Evolutionary conservation across 2,888 invertebrate genomes (phyloP).

Genomic region (Cotesia congregata): DNA sequence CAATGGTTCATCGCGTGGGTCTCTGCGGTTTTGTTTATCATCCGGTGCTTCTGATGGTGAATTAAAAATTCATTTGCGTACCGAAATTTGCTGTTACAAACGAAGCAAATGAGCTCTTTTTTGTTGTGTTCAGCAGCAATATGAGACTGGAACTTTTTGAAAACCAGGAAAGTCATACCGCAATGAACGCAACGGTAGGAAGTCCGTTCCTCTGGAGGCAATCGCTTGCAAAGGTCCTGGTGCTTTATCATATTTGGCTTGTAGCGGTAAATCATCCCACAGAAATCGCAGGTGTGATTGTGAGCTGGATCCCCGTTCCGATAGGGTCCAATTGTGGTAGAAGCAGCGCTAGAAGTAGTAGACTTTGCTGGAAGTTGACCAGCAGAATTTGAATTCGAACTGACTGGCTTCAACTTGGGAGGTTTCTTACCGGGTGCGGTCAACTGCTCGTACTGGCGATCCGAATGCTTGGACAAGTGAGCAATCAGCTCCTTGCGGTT

Average conservation of each 20-base stretch:
- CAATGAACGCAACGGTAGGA: conserved; percentile 64
- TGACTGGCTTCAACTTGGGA: conserved; percentile 53
- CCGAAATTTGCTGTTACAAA: conserved; percentile 71
- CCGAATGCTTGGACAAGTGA: conserved; percentile 62
- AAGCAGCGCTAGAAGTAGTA: background rate
- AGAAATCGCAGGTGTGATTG: conserved; percentile 63
- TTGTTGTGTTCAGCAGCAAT: conserved; percentile 57
- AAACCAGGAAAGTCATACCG: conserved; percentile 63
- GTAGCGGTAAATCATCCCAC: conserved; percentile 68
- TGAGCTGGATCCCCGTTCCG: conserved; percentile 63
- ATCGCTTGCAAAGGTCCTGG: conserved; percentile 55
- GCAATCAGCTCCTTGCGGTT: conserved; percentile 62
- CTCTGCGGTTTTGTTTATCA: conserved; percentile 11
- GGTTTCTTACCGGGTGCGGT: conserved; percentile 50
- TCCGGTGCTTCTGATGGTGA: conserved; percentile 64
- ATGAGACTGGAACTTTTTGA: conserved; percentile 64
- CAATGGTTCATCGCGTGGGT: conserved; percentile 12
- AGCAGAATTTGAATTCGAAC: background rate
- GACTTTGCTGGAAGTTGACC: background rate
- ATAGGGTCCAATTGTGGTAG: conserved; percentile 55
- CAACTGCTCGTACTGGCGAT: conserved; percentile 59
- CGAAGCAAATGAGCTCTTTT: conserved; percentile 70
- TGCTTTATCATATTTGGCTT: conserved; percentile 64
- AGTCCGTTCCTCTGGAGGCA: conserved; percentile 54
- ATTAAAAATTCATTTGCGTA: conserved; percentile 72